Conservation (phyloP, 1,140 invertebrate species). For the Chrysoperla carnea region DNA sequence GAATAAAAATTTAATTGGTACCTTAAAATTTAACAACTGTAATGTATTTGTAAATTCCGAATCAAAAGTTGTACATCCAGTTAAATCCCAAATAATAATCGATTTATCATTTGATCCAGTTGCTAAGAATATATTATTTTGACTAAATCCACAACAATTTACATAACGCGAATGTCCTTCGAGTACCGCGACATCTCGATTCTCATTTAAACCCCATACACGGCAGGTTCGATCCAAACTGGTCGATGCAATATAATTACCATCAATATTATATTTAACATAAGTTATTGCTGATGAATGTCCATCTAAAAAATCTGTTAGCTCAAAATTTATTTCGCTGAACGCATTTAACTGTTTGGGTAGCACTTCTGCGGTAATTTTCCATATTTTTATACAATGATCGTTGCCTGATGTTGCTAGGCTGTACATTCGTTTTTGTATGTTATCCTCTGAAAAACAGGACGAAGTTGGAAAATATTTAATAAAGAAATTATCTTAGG, state of each 20-base stretch:
- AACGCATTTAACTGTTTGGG: constrained; percentile 12
- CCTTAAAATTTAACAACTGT: not conserved
- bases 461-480: no score
- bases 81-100: constrained; percentile 45
- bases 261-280: constrained; percentile 39
- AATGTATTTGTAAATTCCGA: constrained; percentile 22
- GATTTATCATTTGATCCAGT: constrained; percentile 57
- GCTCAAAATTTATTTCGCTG: constrained; percentile 11
- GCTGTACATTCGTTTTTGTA: constrained; percentile 29
- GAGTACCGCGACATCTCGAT: constrained; percentile 21
- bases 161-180: constrained; percentile 51
- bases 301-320: constrained; percentile 14
- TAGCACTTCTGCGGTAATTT: constrained; percentile 25
- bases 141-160: constrained; percentile 50
- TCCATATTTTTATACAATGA: constrained; percentile 56
- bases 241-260: constrained; percentile 39
- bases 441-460: constrained; percentile 22
- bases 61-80: constrained; percentile 25
- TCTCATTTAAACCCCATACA: constrained; percentile 41
- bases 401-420: constrained; percentile 54
- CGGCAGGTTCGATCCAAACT: constrained; percentile 51
- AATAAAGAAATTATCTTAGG: no score
- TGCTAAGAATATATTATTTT: constrained; percentile 39
- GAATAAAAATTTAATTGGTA: no score
- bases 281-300: constrained; percentile 35